A percentile compares a stretch with the other conserved stretches of the same genome.
Evolutionary conservation across 2,797 vertebrate species (phyloP).

Genomic region (Liasis olivaceus): DNA sequence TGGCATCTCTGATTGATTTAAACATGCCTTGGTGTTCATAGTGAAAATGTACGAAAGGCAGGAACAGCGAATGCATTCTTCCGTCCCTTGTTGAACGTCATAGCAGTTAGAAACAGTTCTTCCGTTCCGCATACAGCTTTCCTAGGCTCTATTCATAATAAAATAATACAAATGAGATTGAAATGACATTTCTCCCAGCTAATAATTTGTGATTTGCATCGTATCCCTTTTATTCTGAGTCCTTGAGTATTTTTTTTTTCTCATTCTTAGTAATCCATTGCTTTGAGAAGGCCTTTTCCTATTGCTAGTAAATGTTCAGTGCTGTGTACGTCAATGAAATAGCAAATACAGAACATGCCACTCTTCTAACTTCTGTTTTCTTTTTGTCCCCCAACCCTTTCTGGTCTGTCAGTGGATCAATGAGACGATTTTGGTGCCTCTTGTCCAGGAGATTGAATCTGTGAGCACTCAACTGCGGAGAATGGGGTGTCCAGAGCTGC

Average conservation of each 20-base stretch:
- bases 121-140: too few relatives aligned
- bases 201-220: too few relatives aligned
- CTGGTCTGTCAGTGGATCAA: conserved; percentile 88
- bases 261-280: not conserved
- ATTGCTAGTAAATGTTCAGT: not conserved
- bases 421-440: conserved; percentile 91
- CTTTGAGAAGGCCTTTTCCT: not conserved
- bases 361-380: not conserved
- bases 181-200: too few relatives aligned
- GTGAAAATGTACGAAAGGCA: not conserved
- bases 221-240: too few relatives aligned
- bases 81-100: not conserved
- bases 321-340: not conserved
- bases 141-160: too few relatives aligned
- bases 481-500: conserved; percentile 93
- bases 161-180: too few relatives aligned
- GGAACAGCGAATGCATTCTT: not conserved
- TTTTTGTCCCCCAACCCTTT: not conserved
- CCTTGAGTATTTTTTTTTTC: too few relatives aligned
- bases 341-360: not conserved
- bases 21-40: not conserved
- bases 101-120: too few relatives aligned
- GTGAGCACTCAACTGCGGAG: conserved; percentile 92
- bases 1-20: too few relatives aligned
- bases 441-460: conserved; percentile 91